These are phyloP conservation scores for Apodemus speciosus DNA, from an alignment of 2,113 vertebrate genomes.

Conservation along the genomic window DNA sequence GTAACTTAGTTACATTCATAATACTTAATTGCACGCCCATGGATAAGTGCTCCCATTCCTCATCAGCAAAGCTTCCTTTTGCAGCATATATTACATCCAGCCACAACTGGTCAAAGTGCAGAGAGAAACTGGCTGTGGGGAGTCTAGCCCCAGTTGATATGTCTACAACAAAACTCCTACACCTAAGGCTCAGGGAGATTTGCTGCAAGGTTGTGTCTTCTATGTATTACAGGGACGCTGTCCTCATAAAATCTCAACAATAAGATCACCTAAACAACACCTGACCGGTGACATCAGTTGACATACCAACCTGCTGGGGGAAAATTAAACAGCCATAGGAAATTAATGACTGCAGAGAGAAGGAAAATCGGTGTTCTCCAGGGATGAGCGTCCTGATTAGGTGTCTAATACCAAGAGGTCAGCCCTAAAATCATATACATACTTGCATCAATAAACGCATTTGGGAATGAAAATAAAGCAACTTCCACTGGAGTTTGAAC, in stretches of 20 bases:
- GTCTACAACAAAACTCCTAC: neutral
- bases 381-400: neutral
- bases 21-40: neutral
- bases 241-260: neutral
- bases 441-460: neutral
- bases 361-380: neutral
- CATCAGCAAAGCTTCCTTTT: neutral
- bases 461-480: neutral
- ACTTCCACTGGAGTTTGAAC: neutral
- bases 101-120: neutral
- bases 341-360: neutral
- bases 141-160: neutral
- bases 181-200: neutral
- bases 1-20: neutral
- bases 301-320: neutral
- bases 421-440: neutral
- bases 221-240: neutral
- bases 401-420: neutral
- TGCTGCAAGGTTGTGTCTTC: neutral
- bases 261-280: neutral
- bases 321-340: neutral
- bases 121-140: neutral
- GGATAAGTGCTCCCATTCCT: neutral
- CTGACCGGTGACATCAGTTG: neutral
- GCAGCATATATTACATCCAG: neutral